Evolutionary conservation across 1,140 invertebrate species (phyloP).

Genomic region (Microplitis mediator): DNA sequence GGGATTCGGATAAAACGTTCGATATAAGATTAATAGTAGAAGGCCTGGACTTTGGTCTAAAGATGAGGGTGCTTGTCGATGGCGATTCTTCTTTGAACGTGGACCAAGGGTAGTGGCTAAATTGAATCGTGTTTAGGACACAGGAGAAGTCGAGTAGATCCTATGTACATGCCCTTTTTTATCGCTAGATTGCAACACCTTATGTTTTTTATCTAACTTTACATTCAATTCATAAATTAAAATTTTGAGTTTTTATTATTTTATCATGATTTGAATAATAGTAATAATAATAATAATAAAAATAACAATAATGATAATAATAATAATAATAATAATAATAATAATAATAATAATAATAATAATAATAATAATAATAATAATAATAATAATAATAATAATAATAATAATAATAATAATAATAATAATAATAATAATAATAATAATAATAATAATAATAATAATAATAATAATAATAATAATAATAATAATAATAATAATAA

Average conservation of each 20-base stretch:
- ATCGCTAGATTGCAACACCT: slow-evolving; percentile 30
- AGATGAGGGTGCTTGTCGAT: slow-evolving; percentile 49
- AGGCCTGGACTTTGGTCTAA: slow-evolving; percentile 29
- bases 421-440: too few species aligned
- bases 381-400: too few species aligned
- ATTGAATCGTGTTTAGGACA: slow-evolving; percentile 63
- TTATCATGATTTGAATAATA: background rate
- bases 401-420: too few species aligned
- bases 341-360: too few species aligned
- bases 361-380: too few species aligned
- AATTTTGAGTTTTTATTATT: background rate
- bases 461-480: too few species aligned
- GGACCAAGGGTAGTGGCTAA: slow-evolving; percentile 58
- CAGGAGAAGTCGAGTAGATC: slow-evolving; percentile 39
- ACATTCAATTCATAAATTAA: slow-evolving; percentile 1
- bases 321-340: too few species aligned
- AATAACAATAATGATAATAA: too few species aligned
- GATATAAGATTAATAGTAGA: slow-evolving; percentile 64
- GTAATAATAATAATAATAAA: too few species aligned
- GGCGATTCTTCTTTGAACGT: slow-evolving; percentile 63
- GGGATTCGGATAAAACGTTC: slow-evolving; percentile 58
- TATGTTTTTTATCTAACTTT: slow-evolving; percentile 21
- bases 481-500: too few species aligned
- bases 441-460: too few species aligned
- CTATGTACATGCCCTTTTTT: slow-evolving; percentile 37